A percentile compares a stretch with the other conserved stretches of the same genome.
Evolutionary conservation across 2,113 vertebrate genomes (phyloP).

Genomic region (Mirza zaza): DNA sequence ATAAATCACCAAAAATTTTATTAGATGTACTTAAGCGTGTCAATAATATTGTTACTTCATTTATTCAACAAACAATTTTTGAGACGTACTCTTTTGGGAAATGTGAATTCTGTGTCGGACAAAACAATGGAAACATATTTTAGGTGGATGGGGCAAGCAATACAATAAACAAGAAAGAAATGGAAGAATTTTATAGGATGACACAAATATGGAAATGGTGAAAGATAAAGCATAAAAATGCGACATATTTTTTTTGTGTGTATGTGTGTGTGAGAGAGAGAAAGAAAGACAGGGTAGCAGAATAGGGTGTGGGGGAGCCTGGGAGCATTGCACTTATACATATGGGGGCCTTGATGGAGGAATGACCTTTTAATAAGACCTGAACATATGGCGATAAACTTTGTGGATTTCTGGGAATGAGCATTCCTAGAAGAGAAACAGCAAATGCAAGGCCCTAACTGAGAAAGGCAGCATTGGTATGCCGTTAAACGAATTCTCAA

Average conservation of each 20-base stretch:
- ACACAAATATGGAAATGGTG: neutral
- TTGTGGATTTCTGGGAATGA: neutral
- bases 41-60: neutral
- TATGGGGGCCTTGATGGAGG: neutral
- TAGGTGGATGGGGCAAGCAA: neutral
- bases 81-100: neutral
- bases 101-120: neutral
- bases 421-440: neutral
- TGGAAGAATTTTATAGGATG: neutral
- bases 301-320: accelerated
- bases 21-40: neutral
- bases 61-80: neutral
- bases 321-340: neutral
- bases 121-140: neutral
- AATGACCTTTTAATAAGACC: neutral
- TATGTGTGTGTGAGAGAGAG: neutral
- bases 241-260: neutral
- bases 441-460: too few relatives aligned
- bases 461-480: neutral
- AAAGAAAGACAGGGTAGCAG: too few relatives aligned
- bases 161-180: neutral
- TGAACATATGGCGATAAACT: neutral
- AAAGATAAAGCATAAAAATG: neutral
- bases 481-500: neutral
- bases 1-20: neutral